Base-by-base conservation (phyloP, 2,888 invertebrate species). In the Mythimna pallens region DNA sequence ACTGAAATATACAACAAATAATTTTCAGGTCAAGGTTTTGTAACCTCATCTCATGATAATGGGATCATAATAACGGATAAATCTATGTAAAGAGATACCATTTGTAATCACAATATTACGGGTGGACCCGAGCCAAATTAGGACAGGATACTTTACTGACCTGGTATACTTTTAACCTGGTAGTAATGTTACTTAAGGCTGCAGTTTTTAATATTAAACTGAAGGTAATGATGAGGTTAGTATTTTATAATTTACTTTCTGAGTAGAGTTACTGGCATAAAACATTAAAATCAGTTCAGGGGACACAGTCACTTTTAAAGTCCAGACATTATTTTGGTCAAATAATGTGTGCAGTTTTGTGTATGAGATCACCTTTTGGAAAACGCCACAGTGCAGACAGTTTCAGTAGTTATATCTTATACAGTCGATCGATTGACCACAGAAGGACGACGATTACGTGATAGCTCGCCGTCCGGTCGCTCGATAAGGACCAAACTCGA, bases 21-120 rank as follows among this genome's bases (percentile, higher is more conserved):
- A 36, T 22, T 61, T 59, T 30, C 7, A 30, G 80, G 73, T 55
- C 80, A 74, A 61, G 80, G 80, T 61, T 80, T 54, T 54, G 47
- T 54, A 73, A 61, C 54, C 47, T 61, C 74, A 47, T 73, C 59
- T 54, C 36, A 50, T 54, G 30, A 73, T 25, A 61, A 54, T 22
- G 22, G 52, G n/a, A 52, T 70, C 25, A 71, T 36, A 43, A 34
- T 30, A 40, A 54, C 36, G 4, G n/a, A 34, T 25, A 68, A 67
- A 68, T 50, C 14, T 9, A 22, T 52, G 20, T 5, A 36, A 20
- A 5, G 17, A 14, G 20, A 63, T 14, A 43, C 14, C 17, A 10
- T 17, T 22, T 3, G 30, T n/a, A 36, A 47, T 47, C 47, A 0
- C 2, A 65, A 54, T 58, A 58, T 20, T 25, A 55, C 14, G 25